Conservation (phyloP, 2,797 vertebrate genomes). For the Mallotus villosus region DNA sequence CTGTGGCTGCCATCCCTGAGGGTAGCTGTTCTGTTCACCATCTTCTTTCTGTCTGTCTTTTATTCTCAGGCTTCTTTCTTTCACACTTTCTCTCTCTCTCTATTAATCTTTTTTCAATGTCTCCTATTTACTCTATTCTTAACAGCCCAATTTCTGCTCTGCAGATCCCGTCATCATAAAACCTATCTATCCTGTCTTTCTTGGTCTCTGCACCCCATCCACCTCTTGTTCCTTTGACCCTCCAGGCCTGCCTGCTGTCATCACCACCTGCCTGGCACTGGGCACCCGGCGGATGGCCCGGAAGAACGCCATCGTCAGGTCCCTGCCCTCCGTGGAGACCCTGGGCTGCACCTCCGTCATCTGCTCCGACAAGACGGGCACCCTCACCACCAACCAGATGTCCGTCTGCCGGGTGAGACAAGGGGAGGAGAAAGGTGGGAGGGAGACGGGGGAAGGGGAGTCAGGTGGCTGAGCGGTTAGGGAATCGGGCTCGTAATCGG, state of each 20-base stretch:
- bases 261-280: slow-evolving; percentile 79
- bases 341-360: slow-evolving; percentile 80
- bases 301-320: slow-evolving; percentile 80
- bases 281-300: slow-evolving; percentile 79
- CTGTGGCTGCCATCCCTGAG: slow-evolving; percentile 81
- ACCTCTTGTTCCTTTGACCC: not conserved
- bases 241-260: slow-evolving; percentile 78
- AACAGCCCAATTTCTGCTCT: too few species aligned
- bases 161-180: not conserved
- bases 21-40: slow-evolving; percentile 46
- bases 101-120: not conserved
- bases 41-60: not conserved
- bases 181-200: not conserved
- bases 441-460: not conserved
- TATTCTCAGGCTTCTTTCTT: not conserved
- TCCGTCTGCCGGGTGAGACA: slow-evolving; percentile 74
- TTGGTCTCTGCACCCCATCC: not conserved
- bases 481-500: too few species aligned
- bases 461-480: too few species aligned
- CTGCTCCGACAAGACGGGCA: slow-evolving; percentile 82
- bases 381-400: slow-evolving; percentile 82
- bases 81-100: not conserved
- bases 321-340: slow-evolving; percentile 79
- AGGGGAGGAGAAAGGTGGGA: not conserved
- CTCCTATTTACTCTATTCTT: not conserved